Conservation (phyloP, 2,888 invertebrate species). For the Cephalotes varians region DNA sequence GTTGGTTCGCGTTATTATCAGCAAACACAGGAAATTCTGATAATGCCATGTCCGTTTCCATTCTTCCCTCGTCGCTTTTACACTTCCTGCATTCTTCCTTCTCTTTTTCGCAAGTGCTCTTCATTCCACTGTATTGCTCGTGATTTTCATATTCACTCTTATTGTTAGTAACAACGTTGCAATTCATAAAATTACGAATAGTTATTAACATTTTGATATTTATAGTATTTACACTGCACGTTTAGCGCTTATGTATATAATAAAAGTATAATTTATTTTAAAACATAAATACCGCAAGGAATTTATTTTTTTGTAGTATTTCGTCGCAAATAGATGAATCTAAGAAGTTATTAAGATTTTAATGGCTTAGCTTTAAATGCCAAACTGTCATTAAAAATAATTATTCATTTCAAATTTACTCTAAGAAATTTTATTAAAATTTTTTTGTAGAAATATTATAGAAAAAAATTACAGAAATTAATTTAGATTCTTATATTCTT, state of each 20-base stretch:
- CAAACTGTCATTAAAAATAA: constrained; percentile 7
- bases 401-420: not conserved
- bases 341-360: not conserved
- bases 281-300: not conserved
- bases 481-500: not conserved
- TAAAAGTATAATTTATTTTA: constrained; percentile 20
- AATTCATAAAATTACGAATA: not conserved
- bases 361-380: not conserved
- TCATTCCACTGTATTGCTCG: constrained; percentile 12
- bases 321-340: too few species aligned
- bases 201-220: not conserved
- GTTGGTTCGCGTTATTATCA: constrained; percentile 75
- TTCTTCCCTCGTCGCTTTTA: constrained; percentile 65
- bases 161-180: not conserved
- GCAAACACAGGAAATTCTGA: constrained; percentile 79
- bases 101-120: not conserved
- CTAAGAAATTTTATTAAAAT: not conserved
- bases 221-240: not conserved
- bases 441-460: not conserved
- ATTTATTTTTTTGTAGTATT: not conserved
- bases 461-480: constrained; percentile 8
- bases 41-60: constrained; percentile 78
- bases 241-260: not conserved
- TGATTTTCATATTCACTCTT: not conserved
- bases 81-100: constrained; percentile 68